Percentiles rank a stretch among this genome's conserved stretches.
phyloP scores from a whole-genome alignment of 2,797 vertebrate species.

The Synaphobranchus kaupii region DNA sequence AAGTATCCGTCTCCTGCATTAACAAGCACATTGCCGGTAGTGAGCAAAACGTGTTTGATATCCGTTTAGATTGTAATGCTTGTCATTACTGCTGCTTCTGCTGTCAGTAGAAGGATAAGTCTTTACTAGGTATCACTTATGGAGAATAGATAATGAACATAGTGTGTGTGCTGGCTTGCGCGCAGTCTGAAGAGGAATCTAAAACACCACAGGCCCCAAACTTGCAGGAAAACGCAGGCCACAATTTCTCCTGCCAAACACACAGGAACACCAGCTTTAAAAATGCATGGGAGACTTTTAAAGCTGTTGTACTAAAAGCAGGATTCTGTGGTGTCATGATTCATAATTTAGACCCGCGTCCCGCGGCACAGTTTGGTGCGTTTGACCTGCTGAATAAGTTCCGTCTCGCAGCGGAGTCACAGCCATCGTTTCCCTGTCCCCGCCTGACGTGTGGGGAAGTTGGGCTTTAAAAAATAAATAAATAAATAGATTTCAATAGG shows the following conservation, averaged over 20 bases:
- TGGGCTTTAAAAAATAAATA: background rate
- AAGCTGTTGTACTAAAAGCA: slow-evolving; percentile 10
- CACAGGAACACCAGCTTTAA: slow-evolving; percentile 26
- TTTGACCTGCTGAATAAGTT: background rate
- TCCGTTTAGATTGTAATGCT: slow-evolving; percentile 28
- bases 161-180: slow-evolving; percentile 33
- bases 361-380: background rate
- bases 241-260: background rate
- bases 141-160: slow-evolving; percentile 40
- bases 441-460: background rate
- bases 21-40: background rate
- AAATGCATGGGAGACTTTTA: slow-evolving; percentile 25
- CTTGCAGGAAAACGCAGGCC: slow-evolving; percentile 17
- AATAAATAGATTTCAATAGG: background rate
- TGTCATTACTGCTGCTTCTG: slow-evolving; percentile 13
- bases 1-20: background rate
- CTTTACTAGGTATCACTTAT: slow-evolving; percentile 47
- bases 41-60: slow-evolving; percentile 28
- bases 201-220: slow-evolving; percentile 1
- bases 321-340: background rate
- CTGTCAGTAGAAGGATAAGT: slow-evolving; percentile 21
- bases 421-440: background rate
- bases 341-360: slow-evolving; percentile 26
- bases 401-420: background rate
- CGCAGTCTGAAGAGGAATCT: background rate